Evolutionary conservation across 2,888 invertebrate genomes (phyloP).

Genomic region (Pachliopta kotzebuea): DNA sequence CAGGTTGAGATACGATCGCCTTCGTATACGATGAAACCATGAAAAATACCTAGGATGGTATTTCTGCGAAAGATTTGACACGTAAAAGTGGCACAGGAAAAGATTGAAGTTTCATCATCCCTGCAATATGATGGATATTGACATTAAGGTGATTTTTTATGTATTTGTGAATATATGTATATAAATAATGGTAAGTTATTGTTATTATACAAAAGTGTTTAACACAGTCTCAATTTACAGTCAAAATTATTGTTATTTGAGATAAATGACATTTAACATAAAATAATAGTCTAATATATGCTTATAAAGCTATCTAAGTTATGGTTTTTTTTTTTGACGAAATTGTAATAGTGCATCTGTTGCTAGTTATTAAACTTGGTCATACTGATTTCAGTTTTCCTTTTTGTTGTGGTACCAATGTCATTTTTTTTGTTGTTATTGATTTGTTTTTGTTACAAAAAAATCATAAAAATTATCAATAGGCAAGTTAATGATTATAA

Average conservation of each 20-base stretch:
- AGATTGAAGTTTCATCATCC: slow-evolving; percentile 5
- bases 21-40: slow-evolving; percentile 52
- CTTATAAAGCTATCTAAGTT: not conserved
- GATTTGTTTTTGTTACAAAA: too few relatives aligned
- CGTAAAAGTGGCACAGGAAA: slow-evolving; percentile 9
- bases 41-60: slow-evolving; percentile 37
- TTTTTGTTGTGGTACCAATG: too few relatives aligned
- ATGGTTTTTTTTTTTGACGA: not conserved
- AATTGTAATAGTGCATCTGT: not conserved
- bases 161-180: not conserved
- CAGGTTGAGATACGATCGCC: slow-evolving; percentile 59
- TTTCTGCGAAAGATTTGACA: not conserved
- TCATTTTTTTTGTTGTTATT: too few relatives aligned
- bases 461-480: too few relatives aligned
- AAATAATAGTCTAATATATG: not conserved
- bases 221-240: not conserved
- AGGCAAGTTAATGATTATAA: too few relatives aligned
- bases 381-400: not conserved
- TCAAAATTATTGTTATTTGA: not conserved
- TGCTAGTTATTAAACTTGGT: not conserved
- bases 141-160: not conserved
- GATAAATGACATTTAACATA: not conserved
- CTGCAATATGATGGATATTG: not conserved
- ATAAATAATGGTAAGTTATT: not conserved
- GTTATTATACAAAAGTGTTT: not conserved